Base-by-base conservation (phyloP, 30 jellyfish, hydroid and myxozoan species). In the Phacellophora camtschatica region DNA sequence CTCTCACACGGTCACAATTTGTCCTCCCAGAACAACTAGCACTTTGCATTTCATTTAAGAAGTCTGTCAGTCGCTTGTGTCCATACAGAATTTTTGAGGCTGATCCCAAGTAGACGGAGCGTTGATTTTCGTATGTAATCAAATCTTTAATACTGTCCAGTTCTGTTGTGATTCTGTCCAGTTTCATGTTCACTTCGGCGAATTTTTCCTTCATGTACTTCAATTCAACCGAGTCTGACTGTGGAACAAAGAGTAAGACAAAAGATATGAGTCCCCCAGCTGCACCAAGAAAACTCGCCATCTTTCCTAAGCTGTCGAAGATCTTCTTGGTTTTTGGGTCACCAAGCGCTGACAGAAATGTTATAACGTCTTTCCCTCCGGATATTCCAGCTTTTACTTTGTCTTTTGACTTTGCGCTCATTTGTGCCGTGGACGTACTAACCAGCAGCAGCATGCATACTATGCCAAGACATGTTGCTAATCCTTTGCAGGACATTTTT, bases 131-230 rank as follows among this genome's bases (percentile, higher is more conserved):
- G 39, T 33, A 76, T 22, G 61, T 61, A n/a, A 76, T 76, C 48
- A 61, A 32, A 20, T 24, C 49, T 31, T 76, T 43, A 5, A 76
- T 35, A 13, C 43, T 46, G 36, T 76, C 88, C 16, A 76, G 73
- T 37, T 76, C 41, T 27, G 78, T 20, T 10, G 88, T 76, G 31
- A 76, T 76, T 35, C 49, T 27, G 73, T 76, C 88, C 69, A 76
- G 43, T 53, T 76, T 76, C 71, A 27, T 76, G 66, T 76, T 76
- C 34, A 76, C 81, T 45, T 76, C 88, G 8, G 88, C 88, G 36
- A 76, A 76, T 45, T 61, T 61, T 36, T 39, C 39, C 37, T 57
- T 76, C 88, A 76, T 76, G 71, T 0, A 57, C 34, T 22, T 41
- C 41, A 76, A 54, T 81, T 76, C 81, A n/a, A 39, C 71, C 0